Percentiles rank a stretch among this genome's conserved stretches.
These are phyloP conservation scores for Limulus polyphemus DNA, from an alignment of 2,888 invertebrate species.

Conservation along the genomic window DNA sequence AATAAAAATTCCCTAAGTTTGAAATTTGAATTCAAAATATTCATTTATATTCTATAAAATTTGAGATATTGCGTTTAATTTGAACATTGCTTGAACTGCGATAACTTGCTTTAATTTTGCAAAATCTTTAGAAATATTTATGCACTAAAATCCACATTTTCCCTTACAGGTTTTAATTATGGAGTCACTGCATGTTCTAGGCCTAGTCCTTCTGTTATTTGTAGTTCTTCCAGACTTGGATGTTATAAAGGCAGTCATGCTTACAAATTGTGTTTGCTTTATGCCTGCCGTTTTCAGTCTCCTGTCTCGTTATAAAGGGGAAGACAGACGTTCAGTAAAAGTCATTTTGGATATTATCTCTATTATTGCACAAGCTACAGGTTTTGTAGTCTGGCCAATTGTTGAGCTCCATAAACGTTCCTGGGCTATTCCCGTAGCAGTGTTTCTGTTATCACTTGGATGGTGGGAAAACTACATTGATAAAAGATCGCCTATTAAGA, in stretches of 20 bases:
- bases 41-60: too few species aligned
- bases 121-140: too few species aligned
- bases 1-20: too few species aligned
- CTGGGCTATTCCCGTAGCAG: slow-evolving; percentile 74
- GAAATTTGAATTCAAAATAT: too few species aligned
- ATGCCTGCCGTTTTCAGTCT: slow-evolving; percentile 38
- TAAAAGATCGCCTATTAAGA: slow-evolving; percentile 63
- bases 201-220: slow-evolving; percentile 41
- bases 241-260: slow-evolving; percentile 39
- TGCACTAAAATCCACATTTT: not conserved
- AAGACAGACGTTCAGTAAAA: slow-evolving; percentile 38
- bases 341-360: slow-evolving; percentile 48
- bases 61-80: too few species aligned
- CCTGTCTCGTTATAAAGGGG: slow-evolving; percentile 36
- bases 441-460: slow-evolving; percentile 74
- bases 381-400: slow-evolving; percentile 56
- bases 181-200: slow-evolving; percentile 41
- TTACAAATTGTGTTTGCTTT: slow-evolving; percentile 41
- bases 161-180: slow-evolving; percentile 35
- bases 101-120: too few species aligned
- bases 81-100: too few species aligned
- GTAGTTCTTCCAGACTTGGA: slow-evolving; percentile 41
- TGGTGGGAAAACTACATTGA: slow-evolving; percentile 99
- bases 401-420: slow-evolving; percentile 37
- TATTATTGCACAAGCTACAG: slow-evolving; percentile 50